Base-by-base conservation (phyloP, 2,888 invertebrate species). In the Zonitis immaculata region DNA sequence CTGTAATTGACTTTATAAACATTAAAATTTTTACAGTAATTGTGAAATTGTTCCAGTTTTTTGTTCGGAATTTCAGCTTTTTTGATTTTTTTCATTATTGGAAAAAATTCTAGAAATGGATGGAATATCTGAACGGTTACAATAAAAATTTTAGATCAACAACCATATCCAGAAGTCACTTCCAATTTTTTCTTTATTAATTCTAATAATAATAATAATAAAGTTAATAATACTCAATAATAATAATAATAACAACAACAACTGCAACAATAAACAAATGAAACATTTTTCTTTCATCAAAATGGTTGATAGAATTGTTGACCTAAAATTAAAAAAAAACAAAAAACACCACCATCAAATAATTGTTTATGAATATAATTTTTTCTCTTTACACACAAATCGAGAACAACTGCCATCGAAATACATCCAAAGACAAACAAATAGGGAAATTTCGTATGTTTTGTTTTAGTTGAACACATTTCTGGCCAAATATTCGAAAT, bases 381-480 rank as follows among this genome's bases (percentile, higher is more conserved):
- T 45, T 60, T 58, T 50, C 16, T 43, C 42, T 56, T 58, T n/a
- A n/a, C n/a, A 59, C 58, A 63, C 46, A 54, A 48, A 44, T 45
- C 52, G 51, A 32, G 28, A 46, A 50, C 50, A 50, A 49, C 47
- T 50, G 35, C 47, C 16, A 14, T 11, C 14, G 7, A 25, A 25
- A 9, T 22, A 47, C 42, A 51, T 52, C 47, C 44, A 51, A 47
- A 56, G n/a, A n/a, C n/a, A n/a, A 43, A 42, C 45, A 51, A 50
- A 46, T 44, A 54, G 32, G 32, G 32, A 57, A 52, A 30, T 54
- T 39, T 51, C 48, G 20, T 26, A 14, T 49, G 47, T 51, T 44
- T 49, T 56, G 55, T 64, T 61, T 64, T 62, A 62, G 62, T 57
- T 62, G 61, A 63, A 64, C 61, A 64, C 59, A 62, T 64, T 63